Evolutionary conservation across 1,140 invertebrate species (phyloP).

Genomic region (Holotrichia oblita): DNA sequence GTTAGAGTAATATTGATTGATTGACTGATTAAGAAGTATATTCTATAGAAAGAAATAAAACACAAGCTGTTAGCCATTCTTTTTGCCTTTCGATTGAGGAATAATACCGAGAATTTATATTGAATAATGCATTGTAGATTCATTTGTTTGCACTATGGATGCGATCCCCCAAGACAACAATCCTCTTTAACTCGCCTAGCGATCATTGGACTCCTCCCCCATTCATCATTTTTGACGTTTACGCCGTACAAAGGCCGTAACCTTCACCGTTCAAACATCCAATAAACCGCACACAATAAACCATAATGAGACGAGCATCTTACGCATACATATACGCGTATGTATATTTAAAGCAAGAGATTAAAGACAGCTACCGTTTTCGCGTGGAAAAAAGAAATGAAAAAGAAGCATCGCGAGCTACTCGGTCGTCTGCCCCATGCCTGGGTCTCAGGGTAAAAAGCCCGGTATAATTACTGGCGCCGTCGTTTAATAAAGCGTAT

Average conservation of each 20-base stretch:
- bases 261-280: conserved; percentile 2
- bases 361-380: neutral
- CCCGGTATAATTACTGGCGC: conserved; percentile 38
- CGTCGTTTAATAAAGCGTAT: conserved; percentile 28
- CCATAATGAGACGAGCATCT: neutral
- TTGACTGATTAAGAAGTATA: no score
- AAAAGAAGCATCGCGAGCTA: neutral
- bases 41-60: no score
- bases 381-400: neutral
- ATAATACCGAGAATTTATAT: no score
- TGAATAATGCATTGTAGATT: neutral
- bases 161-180: neutral
- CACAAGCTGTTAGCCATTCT: no score
- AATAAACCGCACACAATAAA: neutral
- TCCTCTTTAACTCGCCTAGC: neutral
- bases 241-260: neutral
- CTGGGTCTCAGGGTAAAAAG: neutral
- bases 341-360: neutral
- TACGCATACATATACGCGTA: neutral
- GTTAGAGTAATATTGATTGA: no score
- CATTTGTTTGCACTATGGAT: neutral
- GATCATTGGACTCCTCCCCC: neutral
- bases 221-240: conserved; percentile 8
- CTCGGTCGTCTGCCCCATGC: neutral
- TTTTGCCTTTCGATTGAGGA: no score